A percentile compares a stretch with the other conserved stretches of the same genome.
These are phyloP conservation scores for Dryobotodes eremita DNA, from an alignment of 2,888 invertebrate genomes.

Conservation along the genomic window DNA sequence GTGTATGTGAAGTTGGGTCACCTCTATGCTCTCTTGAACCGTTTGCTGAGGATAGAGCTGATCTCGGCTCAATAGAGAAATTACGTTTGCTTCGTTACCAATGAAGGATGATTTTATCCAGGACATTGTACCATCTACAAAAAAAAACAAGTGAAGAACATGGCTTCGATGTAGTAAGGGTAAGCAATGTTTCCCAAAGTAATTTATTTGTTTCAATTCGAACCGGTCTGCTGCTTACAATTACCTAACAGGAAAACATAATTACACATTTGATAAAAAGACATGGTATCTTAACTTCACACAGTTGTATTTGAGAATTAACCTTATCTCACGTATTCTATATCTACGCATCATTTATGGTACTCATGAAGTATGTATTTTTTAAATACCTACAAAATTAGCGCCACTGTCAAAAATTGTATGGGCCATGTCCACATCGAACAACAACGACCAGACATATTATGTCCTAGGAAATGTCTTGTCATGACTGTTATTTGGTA, in stretches of 20 bases:
- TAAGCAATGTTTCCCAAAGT: not conserved
- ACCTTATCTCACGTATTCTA: constrained; percentile 46
- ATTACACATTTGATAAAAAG: constrained; percentile 14
- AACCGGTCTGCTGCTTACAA: not conserved
- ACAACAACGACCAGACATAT: not conserved
- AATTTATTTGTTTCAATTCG: not conserved
- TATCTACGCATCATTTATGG: constrained; percentile 31
- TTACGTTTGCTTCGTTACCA: constrained; percentile 80
- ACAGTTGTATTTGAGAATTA: constrained; percentile 11
- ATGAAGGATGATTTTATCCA: constrained; percentile 84
- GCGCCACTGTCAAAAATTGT: not conserved
- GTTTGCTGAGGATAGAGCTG: constrained; percentile 84
- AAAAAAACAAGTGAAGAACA: not conserved
- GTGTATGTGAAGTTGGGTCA: constrained; percentile 83
- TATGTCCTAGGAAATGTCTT: not conserved
- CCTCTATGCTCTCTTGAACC: constrained; percentile 81
- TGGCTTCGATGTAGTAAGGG: no score
- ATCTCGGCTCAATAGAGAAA: constrained; percentile 81
- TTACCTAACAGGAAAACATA: constrained; percentile 4
- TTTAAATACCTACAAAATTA: constrained; percentile 5
- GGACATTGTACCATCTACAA: constrained; percentile 75
- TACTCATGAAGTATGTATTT: constrained; percentile 14
- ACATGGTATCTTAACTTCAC: not conserved
- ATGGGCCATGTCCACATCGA: not conserved
- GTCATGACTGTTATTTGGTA: not conserved